phyloP scores from a whole-genome alignment of 2,113 vertebrate genomes.

The Tyrannus savana region DNA sequence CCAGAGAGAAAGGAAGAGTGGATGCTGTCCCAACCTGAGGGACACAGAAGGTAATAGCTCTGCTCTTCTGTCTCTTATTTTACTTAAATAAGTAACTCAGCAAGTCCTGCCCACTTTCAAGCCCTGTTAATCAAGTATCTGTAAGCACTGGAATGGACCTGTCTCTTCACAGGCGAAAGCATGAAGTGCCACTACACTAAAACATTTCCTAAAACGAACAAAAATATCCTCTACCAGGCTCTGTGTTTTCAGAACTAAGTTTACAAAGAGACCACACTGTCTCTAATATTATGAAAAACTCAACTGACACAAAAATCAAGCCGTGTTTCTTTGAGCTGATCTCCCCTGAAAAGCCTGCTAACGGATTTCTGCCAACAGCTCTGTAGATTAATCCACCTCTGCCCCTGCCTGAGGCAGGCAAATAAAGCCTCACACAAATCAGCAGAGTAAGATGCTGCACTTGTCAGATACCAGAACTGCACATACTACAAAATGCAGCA shows the following conservation, averaged over 20 bases:
- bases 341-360: background rate
- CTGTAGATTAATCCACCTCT: constrained; percentile 20
- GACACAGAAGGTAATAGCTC: background rate
- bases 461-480: constrained; percentile 1
- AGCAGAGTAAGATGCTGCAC: constrained; percentile 30
- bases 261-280: background rate
- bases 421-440: constrained; percentile 6
- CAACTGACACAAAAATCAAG: background rate
- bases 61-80: background rate
- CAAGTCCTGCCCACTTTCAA: background rate
- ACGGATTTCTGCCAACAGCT: background rate
- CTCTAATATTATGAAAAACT: background rate
- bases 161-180: background rate
- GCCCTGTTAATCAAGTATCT: background rate
- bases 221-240: background rate
- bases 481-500: background rate
- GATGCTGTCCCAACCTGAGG: background rate
- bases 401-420: background rate
- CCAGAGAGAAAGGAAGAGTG: background rate
- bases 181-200: background rate
- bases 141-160: background rate
- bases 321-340: background rate
- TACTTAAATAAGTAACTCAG: background rate
- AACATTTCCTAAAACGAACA: background rate
- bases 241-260: background rate